A percentile compares a stretch with the other conserved stretches of the same genome.
Evolutionary conservation across 2,113 vertebrate species (phyloP).

Genomic region (Urocitellus parryii): DNA sequence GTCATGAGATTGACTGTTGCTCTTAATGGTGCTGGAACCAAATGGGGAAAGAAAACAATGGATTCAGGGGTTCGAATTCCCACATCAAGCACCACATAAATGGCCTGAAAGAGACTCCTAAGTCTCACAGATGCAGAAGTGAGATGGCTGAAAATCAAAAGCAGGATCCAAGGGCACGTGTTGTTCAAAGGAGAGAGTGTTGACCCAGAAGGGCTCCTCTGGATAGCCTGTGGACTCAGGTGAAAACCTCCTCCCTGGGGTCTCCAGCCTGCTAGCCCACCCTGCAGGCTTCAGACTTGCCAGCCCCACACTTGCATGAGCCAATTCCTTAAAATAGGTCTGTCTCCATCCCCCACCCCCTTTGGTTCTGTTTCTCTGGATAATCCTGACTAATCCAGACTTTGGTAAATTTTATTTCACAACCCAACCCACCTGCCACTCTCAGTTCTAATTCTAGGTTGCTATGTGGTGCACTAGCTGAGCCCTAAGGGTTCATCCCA

Average conservation of each 20-base stretch:
- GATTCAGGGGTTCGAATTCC: not conserved
- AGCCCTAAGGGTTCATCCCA: not conserved
- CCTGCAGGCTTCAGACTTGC: not conserved
- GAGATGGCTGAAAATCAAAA: not conserved
- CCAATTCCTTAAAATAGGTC: not conserved
- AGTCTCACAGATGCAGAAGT: not conserved
- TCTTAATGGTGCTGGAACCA: not conserved
- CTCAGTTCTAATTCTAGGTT: not conserved
- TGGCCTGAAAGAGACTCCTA: not conserved
- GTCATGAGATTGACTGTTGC: not conserved
- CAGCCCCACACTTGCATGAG: accelerated
- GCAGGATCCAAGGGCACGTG: not conserved
- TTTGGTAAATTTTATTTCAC: too few relatives aligned
- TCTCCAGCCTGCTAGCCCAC: not conserved
- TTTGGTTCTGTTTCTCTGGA: too few relatives aligned
- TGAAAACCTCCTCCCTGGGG: too few relatives aligned
- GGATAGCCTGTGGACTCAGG: not conserved
- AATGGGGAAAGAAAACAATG: not conserved
- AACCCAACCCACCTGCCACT: not conserved
- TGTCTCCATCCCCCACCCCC: too few relatives aligned
- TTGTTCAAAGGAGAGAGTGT: not conserved
- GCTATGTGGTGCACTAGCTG: not conserved
- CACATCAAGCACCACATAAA: not conserved
- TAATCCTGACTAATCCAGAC: too few relatives aligned
- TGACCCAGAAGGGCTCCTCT: not conserved